Evolutionary conservation across 2,113 vertebrate genomes (phyloP).

Genomic region (Larimichthys crocea): DNA sequence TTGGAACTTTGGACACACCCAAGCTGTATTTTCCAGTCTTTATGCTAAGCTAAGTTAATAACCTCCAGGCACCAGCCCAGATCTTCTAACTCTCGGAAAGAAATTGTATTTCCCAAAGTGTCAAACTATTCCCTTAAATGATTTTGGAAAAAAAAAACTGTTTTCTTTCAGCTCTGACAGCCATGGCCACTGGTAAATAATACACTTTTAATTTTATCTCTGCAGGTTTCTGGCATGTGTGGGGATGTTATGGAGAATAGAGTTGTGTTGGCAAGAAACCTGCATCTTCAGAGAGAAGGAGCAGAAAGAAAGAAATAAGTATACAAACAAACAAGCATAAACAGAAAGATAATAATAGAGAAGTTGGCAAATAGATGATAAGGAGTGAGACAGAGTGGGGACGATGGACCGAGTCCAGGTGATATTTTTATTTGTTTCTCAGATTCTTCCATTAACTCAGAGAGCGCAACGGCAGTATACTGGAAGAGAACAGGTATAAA

Average conservation of each 20-base stretch:
- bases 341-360: slow-evolving; percentile 49
- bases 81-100: not conserved
- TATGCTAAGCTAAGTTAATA: not conserved
- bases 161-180: slow-evolving; percentile 18
- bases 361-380: slow-evolving; percentile 57
- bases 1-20: not conserved
- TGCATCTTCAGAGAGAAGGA: slow-evolving; percentile 48
- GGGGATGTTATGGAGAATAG: slow-evolving; percentile 27
- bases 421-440: slow-evolving; percentile 69
- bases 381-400: slow-evolving; percentile 40
- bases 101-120: slow-evolving; percentile 13
- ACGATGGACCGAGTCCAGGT: slow-evolving; percentile 59
- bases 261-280: slow-evolving; percentile 54
- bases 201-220: slow-evolving; percentile 53
- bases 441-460: slow-evolving; percentile 42
- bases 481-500: slow-evolving; percentile 67
- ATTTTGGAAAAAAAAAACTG: not conserved
- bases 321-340: slow-evolving; percentile 54
- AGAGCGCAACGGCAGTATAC: slow-evolving; percentile 48
- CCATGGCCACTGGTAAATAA: slow-evolving; percentile 29
- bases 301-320: slow-evolving; percentile 28
- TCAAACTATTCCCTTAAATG: not conserved
- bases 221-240: slow-evolving; percentile 54
- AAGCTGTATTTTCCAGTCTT: not conserved
- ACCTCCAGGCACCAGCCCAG: not conserved